Percentiles rank a stretch among this genome's conserved stretches.
Conservation (phyloP, 1,140 invertebrate species). For the Anastatus disparis region DNA sequence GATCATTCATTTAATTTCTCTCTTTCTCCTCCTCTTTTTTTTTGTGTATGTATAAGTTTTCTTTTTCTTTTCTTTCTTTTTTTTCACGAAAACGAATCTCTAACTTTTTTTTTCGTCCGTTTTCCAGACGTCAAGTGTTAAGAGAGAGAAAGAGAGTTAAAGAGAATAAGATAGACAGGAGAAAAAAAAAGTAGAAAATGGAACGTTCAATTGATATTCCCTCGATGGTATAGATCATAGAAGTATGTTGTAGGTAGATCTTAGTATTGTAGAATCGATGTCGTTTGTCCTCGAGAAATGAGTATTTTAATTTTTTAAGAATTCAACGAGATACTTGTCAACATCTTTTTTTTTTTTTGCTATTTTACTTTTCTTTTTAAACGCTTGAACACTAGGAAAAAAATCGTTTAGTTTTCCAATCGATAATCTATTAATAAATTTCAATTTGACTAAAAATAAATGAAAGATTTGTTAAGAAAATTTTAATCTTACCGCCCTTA, state of each 20-base stretch:
- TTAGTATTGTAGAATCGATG: constrained; percentile 46
- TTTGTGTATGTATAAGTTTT: too few species aligned
- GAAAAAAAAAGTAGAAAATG: constrained; percentile 39
- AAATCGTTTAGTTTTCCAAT: too few species aligned
- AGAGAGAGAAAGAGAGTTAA: too few species aligned
- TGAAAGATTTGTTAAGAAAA: too few species aligned
- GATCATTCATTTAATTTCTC: not conserved
- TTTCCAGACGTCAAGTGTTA: not conserved
- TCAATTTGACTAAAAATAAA: too few species aligned
- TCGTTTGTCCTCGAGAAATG: constrained; percentile 22
- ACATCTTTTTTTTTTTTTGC: not conserved
- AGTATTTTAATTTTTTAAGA: constrained; percentile 4
- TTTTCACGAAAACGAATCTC: too few species aligned
- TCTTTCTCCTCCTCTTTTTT: not conserved
- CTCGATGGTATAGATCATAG: constrained; percentile 46
- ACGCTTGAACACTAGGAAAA: too few species aligned
- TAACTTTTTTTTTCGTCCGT: not conserved
- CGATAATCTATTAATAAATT: too few species aligned
- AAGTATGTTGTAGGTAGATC: constrained; percentile 43
- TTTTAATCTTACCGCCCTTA: too few species aligned
- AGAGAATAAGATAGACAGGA: too few species aligned
- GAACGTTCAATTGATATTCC: constrained; percentile 41
- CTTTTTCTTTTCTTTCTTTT: not conserved
- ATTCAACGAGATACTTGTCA: not conserved
- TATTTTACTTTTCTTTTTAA: not conserved